Conservation (phyloP, 1,140 invertebrate species). For the Halictus rubicundus region DNA sequence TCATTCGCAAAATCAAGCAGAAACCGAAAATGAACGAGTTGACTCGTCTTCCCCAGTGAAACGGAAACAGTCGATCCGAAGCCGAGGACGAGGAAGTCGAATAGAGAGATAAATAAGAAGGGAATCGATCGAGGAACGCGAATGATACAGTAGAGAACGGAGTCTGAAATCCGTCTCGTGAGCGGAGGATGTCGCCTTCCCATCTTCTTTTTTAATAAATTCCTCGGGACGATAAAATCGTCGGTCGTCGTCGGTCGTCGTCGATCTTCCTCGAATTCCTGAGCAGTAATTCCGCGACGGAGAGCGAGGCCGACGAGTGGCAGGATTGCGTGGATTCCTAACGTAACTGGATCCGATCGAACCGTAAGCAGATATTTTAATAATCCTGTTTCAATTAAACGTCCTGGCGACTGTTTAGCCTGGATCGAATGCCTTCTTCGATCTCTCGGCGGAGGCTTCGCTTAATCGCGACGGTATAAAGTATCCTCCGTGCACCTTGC, state of each 20-base stretch:
- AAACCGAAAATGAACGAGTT: too few relatives aligned
- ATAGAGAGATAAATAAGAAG: not conserved
- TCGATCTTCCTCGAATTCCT: slow-evolving; percentile 31
- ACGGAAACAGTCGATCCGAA: not conserved
- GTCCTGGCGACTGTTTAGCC: not conserved
- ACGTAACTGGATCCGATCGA: slow-evolving; percentile 41
- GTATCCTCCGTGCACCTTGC: not conserved
- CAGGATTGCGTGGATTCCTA: slow-evolving; percentile 42
- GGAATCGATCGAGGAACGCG: not conserved
- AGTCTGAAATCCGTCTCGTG: not conserved
- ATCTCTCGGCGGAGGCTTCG: not conserved
- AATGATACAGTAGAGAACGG: not conserved
- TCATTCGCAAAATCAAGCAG: too few relatives aligned
- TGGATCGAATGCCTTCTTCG: not conserved
- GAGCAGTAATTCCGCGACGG: slow-evolving; percentile 24
- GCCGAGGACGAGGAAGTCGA: not conserved
- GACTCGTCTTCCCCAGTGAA: too few relatives aligned
- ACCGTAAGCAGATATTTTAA: slow-evolving; percentile 47
- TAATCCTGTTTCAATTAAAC: slow-evolving; percentile 36
- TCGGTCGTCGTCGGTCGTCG: slow-evolving; percentile 3
- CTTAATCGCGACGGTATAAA: not conserved
- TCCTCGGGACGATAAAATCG: slow-evolving; percentile 21
- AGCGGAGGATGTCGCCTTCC: not conserved
- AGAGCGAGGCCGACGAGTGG: slow-evolving; percentile 24
- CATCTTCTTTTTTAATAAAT: slow-evolving; percentile 39